Conservation (phyloP, 23 tunicate species). For the Trididemnum clinides region DNA sequence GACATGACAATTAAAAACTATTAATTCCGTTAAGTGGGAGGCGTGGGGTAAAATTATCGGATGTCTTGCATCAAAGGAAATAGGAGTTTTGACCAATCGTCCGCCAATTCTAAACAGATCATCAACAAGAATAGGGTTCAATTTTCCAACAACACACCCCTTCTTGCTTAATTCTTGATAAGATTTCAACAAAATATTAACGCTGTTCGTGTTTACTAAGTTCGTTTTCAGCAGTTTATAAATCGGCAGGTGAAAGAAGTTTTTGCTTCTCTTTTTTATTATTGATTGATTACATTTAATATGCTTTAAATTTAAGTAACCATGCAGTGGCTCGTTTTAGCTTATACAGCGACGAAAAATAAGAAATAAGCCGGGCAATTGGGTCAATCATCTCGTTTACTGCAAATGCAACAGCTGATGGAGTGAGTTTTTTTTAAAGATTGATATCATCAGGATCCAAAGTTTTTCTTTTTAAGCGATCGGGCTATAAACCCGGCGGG, state of each 20-base stretch:
- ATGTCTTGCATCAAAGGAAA: not conserved
- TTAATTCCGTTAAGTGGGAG: not conserved
- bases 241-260: not conserved
- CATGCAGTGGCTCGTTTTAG: slow-evolving; percentile 3
- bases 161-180: too few relatives aligned
- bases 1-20: not conserved
- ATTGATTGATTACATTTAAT: not conserved
- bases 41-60: slow-evolving; percentile 2
- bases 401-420: not conserved
- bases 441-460: not conserved
- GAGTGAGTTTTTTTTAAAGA: not conserved
- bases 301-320: not conserved
- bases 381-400: not conserved
- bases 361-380: not conserved
- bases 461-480: not conserved
- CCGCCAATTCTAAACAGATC: not conserved
- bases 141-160: not conserved
- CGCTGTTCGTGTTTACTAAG: too few relatives aligned
- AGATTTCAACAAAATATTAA: too few relatives aligned
- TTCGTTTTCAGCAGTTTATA: not conserved
- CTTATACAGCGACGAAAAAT: slow-evolving; percentile 2
- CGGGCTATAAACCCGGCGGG: too few relatives aligned
- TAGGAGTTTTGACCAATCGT: not conserved
- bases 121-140: not conserved
- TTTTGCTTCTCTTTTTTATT: too few relatives aligned